Evolutionary conservation across 1,140 invertebrate genomes (phyloP).

Genomic region (Micrasema minimum): DNA sequence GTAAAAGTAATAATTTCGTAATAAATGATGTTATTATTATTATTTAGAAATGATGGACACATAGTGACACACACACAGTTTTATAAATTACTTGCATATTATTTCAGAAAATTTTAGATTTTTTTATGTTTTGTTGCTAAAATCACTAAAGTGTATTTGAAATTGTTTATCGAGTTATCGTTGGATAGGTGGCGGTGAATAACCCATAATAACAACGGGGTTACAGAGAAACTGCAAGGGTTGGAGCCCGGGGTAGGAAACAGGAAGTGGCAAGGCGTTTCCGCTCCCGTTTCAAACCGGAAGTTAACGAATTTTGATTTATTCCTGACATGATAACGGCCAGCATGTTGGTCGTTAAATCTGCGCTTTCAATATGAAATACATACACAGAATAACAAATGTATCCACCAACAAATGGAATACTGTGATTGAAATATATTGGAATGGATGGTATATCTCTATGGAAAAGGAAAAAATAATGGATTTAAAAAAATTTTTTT

Average conservation of each 20-base stretch:
- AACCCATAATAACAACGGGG: too few species aligned
- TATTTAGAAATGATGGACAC: too few species aligned
- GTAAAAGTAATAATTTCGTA: too few species aligned
- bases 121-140: too few species aligned
- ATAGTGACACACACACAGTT: too few species aligned
- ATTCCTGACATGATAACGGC: slow-evolving; percentile 48
- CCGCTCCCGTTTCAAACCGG: slow-evolving; percentile 49
- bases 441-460: background rate
- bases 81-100: too few species aligned
- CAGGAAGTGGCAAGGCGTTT: slow-evolving; percentile 38
- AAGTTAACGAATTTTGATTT: slow-evolving; percentile 53
- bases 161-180: slow-evolving; percentile 21
- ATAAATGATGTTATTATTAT: too few species aligned
- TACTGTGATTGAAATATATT: background rate
- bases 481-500: background rate
- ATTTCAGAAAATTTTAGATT: too few species aligned
- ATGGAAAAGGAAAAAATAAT: background rate
- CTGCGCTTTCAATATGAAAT: slow-evolving; percentile 20
- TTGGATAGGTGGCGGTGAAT: slow-evolving; percentile 11
- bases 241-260: slow-evolving; percentile 9
- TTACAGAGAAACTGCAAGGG: slow-evolving; percentile 27
- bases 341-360: slow-evolving; percentile 46
- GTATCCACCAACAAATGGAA: background rate
- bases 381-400: slow-evolving; percentile 7
- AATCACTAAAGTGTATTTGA: background rate